Conservation (phyloP, 2,113 vertebrate species). For the Camelus bactrianus region DNA sequence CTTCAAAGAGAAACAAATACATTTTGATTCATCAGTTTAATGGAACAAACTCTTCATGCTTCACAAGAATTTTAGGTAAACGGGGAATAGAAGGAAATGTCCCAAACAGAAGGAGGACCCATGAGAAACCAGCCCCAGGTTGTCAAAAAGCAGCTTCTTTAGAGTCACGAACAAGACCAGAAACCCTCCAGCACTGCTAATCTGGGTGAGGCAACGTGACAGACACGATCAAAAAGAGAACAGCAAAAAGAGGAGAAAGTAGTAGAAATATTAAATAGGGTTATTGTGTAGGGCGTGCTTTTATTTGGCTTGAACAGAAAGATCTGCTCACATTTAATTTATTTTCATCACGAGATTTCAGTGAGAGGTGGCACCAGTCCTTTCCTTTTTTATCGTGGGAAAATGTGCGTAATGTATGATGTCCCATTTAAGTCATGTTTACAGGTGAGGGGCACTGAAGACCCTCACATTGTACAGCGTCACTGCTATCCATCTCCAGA, state of each 20-base stretch:
- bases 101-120: neutral
- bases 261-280: neutral
- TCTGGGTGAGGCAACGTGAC: neutral
- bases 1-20: slow-evolving; percentile 34
- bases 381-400: neutral
- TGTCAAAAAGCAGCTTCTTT: neutral
- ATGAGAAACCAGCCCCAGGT: neutral
- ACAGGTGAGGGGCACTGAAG: neutral
- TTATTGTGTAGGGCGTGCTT: neutral
- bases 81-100: neutral
- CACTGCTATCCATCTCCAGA: neutral
- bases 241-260: neutral
- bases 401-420: neutral
- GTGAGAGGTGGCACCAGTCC: neutral
- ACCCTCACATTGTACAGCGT: neutral
- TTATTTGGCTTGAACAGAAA: neutral
- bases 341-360: neutral
- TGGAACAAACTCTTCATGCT: neutral
- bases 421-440: neutral
- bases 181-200: neutral
- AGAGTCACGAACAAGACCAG: neutral
- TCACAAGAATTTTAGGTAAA: neutral
- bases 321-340: neutral
- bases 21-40: neutral
- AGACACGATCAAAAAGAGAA: neutral